These are phyloP conservation scores for Leptinotarsa haldemani DNA, from an alignment of 2,888 invertebrate species.

Conservation along the genomic window DNA sequence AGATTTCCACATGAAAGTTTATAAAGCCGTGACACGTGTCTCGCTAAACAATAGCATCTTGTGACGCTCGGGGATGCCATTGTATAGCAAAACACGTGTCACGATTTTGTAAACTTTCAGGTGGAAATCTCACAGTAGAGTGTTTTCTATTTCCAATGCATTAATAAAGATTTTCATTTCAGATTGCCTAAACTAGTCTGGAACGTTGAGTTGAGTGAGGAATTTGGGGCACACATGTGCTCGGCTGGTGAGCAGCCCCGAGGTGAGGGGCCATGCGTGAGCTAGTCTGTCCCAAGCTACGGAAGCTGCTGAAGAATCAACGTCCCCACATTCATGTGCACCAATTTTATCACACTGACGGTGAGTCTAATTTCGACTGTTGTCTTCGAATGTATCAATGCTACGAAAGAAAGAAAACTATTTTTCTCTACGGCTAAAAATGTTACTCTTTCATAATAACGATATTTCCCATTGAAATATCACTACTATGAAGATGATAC, in stretches of 20 bases:
- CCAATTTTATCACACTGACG: constrained; percentile 58
- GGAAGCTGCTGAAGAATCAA: constrained; percentile 55
- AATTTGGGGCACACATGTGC: constrained; percentile 45
- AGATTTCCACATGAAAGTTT: no score
- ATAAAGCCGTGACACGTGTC: no score
- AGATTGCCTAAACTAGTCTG: constrained; percentile 26
- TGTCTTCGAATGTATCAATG: neutral
- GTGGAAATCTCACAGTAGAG: no score
- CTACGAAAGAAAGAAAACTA: neutral
- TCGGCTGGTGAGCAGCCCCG: constrained; percentile 53
- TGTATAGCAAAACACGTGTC: no score
- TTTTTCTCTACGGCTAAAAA: no score
- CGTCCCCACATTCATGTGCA: constrained; percentile 60
- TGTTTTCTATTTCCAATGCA: neutral
- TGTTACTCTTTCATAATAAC: no score
- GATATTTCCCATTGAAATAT: no score
- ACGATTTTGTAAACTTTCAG: no score
- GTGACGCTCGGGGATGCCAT: no score
- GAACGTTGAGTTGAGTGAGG: constrained; percentile 27
- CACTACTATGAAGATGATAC: no score
- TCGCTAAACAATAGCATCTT: no score
- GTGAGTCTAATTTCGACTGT: constrained; percentile 40
- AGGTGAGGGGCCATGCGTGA: constrained; percentile 59
- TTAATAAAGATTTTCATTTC: constrained; percentile 28
- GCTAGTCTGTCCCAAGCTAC: constrained; percentile 56